Conservation (phyloP, 2,113 vertebrate genomes). For the Egretta garzetta region DNA sequence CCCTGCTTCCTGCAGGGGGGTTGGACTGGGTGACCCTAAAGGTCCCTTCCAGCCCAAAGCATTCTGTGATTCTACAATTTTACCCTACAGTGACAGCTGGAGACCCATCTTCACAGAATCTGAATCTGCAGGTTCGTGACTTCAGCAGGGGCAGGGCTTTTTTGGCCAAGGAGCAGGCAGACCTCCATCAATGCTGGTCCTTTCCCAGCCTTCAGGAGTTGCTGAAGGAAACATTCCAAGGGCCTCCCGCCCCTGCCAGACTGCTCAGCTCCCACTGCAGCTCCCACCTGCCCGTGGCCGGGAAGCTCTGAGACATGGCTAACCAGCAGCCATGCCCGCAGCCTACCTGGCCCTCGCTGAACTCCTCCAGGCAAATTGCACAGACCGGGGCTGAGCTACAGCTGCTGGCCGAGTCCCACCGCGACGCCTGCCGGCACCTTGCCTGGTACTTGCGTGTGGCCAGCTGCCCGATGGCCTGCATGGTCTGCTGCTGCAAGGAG, state of each 20-base stretch:
- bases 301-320: not conserved
- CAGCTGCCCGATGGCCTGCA: constrained; percentile 88
- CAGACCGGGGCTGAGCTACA: constrained; percentile 91
- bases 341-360: constrained; percentile 93
- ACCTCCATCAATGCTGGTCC: not conserved
- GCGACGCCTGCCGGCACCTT: constrained; percentile 68
- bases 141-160: not conserved
- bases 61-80: not conserved
- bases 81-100: not conserved
- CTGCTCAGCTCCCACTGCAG: not conserved
- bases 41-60: no score
- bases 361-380: constrained; percentile 96
- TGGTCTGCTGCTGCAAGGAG: constrained; percentile 90
- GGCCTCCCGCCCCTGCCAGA: not conserved
- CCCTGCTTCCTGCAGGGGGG: no score
- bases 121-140: not conserved
- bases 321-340: not conserved
- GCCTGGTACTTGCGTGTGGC: constrained; percentile 87
- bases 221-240: not conserved
- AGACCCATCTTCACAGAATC: not conserved
- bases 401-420: constrained; percentile 86
- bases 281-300: rapidly evolving
- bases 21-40: no score
- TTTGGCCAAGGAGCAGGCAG: not conserved
- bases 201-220: not conserved